Conservation (phyloP, 2,888 invertebrate genomes). For the Agriotes lineatus region DNA sequence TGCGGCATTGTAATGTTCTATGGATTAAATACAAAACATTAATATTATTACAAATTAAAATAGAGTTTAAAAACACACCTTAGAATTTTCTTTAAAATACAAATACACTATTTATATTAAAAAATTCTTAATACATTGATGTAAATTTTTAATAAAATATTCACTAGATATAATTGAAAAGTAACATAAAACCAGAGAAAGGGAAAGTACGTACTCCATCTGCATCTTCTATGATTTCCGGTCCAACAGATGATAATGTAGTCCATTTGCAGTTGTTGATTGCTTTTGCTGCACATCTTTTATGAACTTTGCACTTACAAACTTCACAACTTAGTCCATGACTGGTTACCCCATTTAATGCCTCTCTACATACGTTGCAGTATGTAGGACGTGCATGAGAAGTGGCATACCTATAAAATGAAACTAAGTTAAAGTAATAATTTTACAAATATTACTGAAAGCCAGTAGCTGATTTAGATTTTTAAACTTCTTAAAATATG, state of each 20-base stretch:
- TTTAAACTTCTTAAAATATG: too few species aligned
- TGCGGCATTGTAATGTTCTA: slow-evolving; percentile 95
- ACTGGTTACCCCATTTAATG: slow-evolving; percentile 91
- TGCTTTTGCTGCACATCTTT: slow-evolving; percentile 92
- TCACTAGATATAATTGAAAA: too few species aligned
- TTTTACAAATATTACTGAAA: too few species aligned
- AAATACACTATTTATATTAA: too few species aligned
- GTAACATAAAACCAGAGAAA: not conserved
- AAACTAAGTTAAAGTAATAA: too few species aligned
- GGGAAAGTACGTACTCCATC: slow-evolving; percentile 79
- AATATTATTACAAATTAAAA: not conserved
- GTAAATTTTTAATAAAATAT: too few species aligned
- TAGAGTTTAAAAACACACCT: not conserved
- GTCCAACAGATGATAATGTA: slow-evolving; percentile 93
- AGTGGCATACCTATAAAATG: slow-evolving; percentile 84
- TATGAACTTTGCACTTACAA: slow-evolving; percentile 98
- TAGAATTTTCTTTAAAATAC: too few species aligned
- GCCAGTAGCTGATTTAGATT: too few species aligned
- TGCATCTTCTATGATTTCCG: slow-evolving; percentile 91
- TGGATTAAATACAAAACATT: slow-evolving; percentile 54
- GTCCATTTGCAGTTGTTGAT: slow-evolving; percentile 98
- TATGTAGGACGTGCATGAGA: slow-evolving; percentile 96
- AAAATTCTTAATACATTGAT: too few species aligned
- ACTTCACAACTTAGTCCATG: slow-evolving; percentile 97
- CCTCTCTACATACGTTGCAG: slow-evolving; percentile 97